phyloP scores from a whole-genome alignment of 2,113 vertebrate species.

The Atlantisia rogersi region DNA sequence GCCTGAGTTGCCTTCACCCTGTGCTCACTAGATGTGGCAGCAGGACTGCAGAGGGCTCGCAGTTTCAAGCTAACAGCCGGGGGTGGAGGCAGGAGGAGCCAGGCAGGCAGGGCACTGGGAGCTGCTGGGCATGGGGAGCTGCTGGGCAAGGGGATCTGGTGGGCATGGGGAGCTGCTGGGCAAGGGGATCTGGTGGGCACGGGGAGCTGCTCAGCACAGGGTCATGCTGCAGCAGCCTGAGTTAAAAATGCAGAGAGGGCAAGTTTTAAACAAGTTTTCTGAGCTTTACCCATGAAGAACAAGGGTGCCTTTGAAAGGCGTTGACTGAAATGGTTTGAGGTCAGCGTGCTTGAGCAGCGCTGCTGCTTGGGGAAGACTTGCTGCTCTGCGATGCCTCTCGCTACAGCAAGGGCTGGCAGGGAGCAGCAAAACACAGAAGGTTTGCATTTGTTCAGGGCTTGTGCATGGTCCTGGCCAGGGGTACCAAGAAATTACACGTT shows the following conservation, averaged over 20 bases:
- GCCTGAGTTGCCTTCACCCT: neutral
- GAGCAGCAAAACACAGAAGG: neutral
- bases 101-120: neutral
- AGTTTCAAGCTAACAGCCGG: no score
- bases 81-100: neutral
- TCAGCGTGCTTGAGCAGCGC: neutral
- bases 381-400: rapidly evolving
- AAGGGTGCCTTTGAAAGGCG: neutral
- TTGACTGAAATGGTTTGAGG: neutral
- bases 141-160: neutral
- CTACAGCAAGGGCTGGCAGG: neutral
- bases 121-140: neutral
- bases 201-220: neutral
- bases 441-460: neutral
- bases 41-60: neutral
- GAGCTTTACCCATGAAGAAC: neutral
- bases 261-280: neutral
- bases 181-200: neutral
- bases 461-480: rapidly evolving
- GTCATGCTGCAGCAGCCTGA: neutral
- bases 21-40: rapidly evolving
- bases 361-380: neutral
- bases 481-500: rapidly evolving
- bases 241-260: neutral
- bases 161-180: no score